Percentiles rank a stretch among this genome's conserved stretches.
phyloP scores from a whole-genome alignment of 2,888 invertebrate genomes.

The Ophonus ardosiacus region DNA sequence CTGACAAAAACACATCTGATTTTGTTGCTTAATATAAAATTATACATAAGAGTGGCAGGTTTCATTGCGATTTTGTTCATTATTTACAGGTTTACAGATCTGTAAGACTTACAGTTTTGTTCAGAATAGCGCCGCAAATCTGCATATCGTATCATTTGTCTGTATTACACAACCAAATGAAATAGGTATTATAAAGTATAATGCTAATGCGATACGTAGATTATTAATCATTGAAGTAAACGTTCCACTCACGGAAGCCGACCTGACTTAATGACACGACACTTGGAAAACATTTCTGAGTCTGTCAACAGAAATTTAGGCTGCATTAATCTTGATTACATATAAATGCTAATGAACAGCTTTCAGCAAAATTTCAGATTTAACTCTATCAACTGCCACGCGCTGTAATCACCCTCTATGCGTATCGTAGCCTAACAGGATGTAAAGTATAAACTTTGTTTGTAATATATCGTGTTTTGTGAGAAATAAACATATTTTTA shows the following conservation, averaged over 20 bases:
- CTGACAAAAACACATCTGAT: no score
- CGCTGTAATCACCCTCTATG: not conserved
- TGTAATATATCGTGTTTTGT: not conserved
- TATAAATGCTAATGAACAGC: conserved; percentile 34
- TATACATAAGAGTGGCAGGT: no score
- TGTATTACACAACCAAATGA: not conserved
- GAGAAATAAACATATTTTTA: not conserved
- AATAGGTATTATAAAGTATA: conserved; percentile 18
- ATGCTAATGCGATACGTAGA: conserved; percentile 5
- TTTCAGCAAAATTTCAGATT: conserved; percentile 29
- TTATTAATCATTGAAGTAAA: conserved; percentile 16
- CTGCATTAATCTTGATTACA: conserved; percentile 40
- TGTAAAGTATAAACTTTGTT: not conserved
- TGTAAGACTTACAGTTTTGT: no score
- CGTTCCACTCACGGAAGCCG: not conserved
- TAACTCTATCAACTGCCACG: conserved; percentile 20
- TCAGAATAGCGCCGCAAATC: no score
- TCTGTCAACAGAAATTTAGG: conserved; percentile 25
- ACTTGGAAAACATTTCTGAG: conserved; percentile 37
- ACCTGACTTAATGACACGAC: conserved; percentile 26
- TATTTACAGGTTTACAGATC: no score
- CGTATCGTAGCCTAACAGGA: not conserved
- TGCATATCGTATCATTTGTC: no score
- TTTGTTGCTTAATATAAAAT: no score
- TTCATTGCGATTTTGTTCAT: no score